These are phyloP conservation scores for Boloria selene DNA, from an alignment of 2,888 invertebrate species.

Conservation along the genomic window DNA sequence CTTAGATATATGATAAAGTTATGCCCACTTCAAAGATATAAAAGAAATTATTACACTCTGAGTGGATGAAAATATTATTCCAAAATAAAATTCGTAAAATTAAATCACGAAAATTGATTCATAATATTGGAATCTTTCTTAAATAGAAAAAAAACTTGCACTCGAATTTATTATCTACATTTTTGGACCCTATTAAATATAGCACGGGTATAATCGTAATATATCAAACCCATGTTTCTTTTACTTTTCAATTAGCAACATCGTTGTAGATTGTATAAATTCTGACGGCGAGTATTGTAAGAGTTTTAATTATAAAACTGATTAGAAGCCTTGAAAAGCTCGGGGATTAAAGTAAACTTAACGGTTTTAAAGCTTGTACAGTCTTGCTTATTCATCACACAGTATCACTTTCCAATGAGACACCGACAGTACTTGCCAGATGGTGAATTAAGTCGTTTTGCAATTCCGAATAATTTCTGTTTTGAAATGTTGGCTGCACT, in stretches of 20 bases:
- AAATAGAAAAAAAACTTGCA: too few species aligned
- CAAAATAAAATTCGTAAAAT: too few species aligned
- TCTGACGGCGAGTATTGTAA: not conserved
- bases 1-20: too few species aligned
- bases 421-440: conserved; percentile 56
- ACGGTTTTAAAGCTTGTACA: conserved; percentile 31
- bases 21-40: too few species aligned
- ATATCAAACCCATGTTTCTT: too few species aligned
- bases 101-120: too few species aligned
- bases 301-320: conserved; percentile 16
- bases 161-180: too few species aligned
- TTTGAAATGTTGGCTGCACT: conserved; percentile 61
- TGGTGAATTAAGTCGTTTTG: conserved; percentile 63
- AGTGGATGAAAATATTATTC: too few species aligned
- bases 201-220: too few species aligned
- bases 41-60: too few species aligned
- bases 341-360: conserved; percentile 12
- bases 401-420: conserved; percentile 59
- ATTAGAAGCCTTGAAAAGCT: conserved; percentile 13
- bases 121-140: too few species aligned
- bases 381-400: conserved; percentile 44
- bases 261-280: not conserved
- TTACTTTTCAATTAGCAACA: not conserved
- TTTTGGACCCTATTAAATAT: too few species aligned
- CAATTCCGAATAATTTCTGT: conserved; percentile 76